phyloP scores from a whole-genome alignment of 92 coral and sea anemone species.

The Zoanthus sociatus region DNA sequence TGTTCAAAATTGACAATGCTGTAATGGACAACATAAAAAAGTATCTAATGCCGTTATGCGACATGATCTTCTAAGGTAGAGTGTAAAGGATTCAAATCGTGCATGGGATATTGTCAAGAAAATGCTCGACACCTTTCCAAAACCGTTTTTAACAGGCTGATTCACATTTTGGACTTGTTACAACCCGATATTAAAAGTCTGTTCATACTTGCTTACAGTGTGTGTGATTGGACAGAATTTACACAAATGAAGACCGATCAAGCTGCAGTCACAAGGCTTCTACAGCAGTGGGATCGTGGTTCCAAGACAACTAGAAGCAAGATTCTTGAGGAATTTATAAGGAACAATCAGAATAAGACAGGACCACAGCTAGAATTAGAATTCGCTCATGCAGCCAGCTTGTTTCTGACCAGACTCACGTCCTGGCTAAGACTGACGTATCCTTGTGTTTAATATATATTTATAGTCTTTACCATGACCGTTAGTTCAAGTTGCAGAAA shows the following conservation, averaged over 20 bases:
- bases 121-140: too few relatives aligned
- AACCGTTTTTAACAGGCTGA: background rate
- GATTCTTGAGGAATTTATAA: conserved; percentile 89
- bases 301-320: conserved; percentile 86
- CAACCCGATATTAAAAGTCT: background rate
- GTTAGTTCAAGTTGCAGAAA: too few relatives aligned
- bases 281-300: conserved; percentile 97
- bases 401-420: conserved; percentile 94
- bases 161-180: background rate
- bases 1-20: background rate
- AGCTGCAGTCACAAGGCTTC: conserved; percentile 84
- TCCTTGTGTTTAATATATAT: conserved; percentile 32
- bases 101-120: too few relatives aligned
- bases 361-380: conserved; percentile 95
- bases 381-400: conserved; percentile 98
- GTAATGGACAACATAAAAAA: background rate
- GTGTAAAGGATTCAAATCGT: too few relatives aligned
- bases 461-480: too few relatives aligned
- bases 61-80: too few relatives aligned
- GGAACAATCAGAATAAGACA: conserved; percentile 82
- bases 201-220: background rate
- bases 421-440: conserved; percentile 98
- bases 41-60: background rate
- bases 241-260: conserved; percentile 79
- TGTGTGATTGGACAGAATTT: background rate